Evolutionary conservation across 2,888 invertebrate species (phyloP), one percentile per base, ranked within the genome.

Genomic region (Drosophila borborema): DNA sequence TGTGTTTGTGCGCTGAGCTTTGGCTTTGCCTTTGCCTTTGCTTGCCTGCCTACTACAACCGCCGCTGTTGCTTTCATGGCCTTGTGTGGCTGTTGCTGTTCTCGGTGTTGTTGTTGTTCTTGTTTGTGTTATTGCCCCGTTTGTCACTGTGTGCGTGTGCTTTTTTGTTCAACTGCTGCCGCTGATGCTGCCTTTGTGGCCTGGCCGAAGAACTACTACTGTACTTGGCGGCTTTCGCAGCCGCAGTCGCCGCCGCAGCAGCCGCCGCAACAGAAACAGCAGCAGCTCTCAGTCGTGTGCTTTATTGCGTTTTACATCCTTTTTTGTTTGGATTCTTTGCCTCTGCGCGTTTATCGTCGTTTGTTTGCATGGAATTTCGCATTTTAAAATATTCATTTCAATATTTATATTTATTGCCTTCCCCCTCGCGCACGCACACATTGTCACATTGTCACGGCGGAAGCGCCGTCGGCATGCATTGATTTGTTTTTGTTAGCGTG

Each of bases 381-480:
- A 80, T 81, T 81, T 88, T 86, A 66, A 85, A 82, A 79, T 88
- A 81, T 82, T 81, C 69, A 79, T 84, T 84, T 77, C 65, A 71
- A 69, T 72, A 74, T 72, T 81, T 75, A 63, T 72, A 61, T 69
- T 64, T 72, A 77, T 80, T 54, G 45, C 59, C 63, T 58, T 53
- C 62, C 70, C 58, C 74, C 20, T 65, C 49, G 28, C 69, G 9
- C 48, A 10, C 41, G 46, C 45, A 64, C 45, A 68, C 54, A 49
- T 43, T 48, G 58, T n/a, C 34, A 46, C 48, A 49, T 43, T 48
- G 58, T 12, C 34, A 46, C 51, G 43, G 31, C 31, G 46, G 48
- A 48, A 46, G 40, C 63, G 43, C 51, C 54, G 53, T 66, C 74
- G 77, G 63, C 73, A 80, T 74, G 70, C 81, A 76, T 72, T 64